Conservation (phyloP, 2,888 invertebrate genomes). For the Scotopteryx bipunctaria region DNA sequence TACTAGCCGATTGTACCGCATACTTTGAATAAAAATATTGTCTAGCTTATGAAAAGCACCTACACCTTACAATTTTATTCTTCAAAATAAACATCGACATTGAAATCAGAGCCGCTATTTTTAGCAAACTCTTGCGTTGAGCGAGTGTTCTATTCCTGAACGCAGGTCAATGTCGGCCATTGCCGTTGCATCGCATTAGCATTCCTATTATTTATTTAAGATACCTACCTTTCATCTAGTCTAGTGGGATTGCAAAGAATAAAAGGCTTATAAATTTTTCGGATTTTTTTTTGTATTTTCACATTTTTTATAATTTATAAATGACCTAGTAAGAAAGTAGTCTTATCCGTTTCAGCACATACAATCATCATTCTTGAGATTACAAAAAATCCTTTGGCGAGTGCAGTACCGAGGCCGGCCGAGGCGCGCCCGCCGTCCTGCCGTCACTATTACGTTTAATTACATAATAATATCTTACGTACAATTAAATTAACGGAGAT, state of each 20-base stretch:
- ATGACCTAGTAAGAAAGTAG: constrained; percentile 85
- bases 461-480: constrained; percentile 83
- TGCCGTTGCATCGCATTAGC: constrained; percentile 45
- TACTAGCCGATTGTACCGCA: too few species aligned
- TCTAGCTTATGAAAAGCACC: too few species aligned
- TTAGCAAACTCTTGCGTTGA: constrained; percentile 29
- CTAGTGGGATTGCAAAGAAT: constrained; percentile 48
- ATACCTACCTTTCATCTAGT: background rate
- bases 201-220: background rate
- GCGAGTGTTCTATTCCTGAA: constrained; percentile 56
- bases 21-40: too few species aligned
- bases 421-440: constrained; percentile 75
- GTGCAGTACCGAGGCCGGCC: constrained; percentile 80
- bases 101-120: constrained; percentile 36
- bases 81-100: background rate
- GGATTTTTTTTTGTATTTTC: constrained; percentile 80
- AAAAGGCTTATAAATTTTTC: constrained; percentile 71
- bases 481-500: constrained; percentile 84
- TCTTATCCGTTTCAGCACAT: constrained; percentile 85
- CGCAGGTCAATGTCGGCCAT: constrained; percentile 70
- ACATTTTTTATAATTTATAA: constrained; percentile 84
- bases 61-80: too few species aligned
- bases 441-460: constrained; percentile 81
- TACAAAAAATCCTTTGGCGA: constrained; percentile 85
- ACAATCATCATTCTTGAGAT: constrained; percentile 84